These are phyloP conservation scores for Diarsia dahlii DNA, from an alignment of 2,888 invertebrate species.

Conservation along the genomic window DNA sequence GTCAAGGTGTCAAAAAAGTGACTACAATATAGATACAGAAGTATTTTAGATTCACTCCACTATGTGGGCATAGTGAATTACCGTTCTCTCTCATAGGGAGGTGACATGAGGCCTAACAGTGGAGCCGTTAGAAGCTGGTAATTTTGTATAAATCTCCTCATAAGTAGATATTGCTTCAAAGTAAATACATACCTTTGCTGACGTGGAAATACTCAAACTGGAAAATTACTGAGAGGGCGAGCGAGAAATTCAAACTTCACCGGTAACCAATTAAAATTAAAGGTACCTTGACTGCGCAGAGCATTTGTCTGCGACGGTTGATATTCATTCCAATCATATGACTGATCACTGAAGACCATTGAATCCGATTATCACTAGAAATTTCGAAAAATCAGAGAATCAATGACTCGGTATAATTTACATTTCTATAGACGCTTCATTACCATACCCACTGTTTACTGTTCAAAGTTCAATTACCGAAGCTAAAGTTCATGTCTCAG, in stretches of 20 bases:
- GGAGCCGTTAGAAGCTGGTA: not conserved
- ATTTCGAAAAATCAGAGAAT: conserved; percentile 14
- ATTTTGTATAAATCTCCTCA: not conserved
- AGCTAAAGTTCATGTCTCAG: conserved; percentile 8
- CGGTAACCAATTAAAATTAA: too few relatives aligned
- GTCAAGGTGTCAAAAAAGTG: not conserved
- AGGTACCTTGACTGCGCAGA: too few relatives aligned
- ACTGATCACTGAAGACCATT: too few relatives aligned
- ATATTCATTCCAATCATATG: too few relatives aligned
- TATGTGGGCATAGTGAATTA: not conserved
- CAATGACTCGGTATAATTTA: not conserved
- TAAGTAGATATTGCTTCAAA: too few relatives aligned
- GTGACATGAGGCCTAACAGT: fast-evolving
- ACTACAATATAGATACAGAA: not conserved
- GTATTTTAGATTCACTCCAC: not conserved
- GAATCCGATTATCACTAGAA: not conserved
- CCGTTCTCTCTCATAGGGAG: not conserved
- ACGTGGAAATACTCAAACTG: too few relatives aligned
- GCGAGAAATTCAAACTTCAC: too few relatives aligned
- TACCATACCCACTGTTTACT: not conserved
- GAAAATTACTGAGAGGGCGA: too few relatives aligned
- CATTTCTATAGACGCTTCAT: not conserved
- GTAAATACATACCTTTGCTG: too few relatives aligned
- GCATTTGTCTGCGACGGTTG: too few relatives aligned
- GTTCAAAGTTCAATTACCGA: not conserved